These are phyloP conservation scores for Melipona bicolor DNA, from an alignment of 2,888 invertebrate genomes.

Conservation along the genomic window DNA sequence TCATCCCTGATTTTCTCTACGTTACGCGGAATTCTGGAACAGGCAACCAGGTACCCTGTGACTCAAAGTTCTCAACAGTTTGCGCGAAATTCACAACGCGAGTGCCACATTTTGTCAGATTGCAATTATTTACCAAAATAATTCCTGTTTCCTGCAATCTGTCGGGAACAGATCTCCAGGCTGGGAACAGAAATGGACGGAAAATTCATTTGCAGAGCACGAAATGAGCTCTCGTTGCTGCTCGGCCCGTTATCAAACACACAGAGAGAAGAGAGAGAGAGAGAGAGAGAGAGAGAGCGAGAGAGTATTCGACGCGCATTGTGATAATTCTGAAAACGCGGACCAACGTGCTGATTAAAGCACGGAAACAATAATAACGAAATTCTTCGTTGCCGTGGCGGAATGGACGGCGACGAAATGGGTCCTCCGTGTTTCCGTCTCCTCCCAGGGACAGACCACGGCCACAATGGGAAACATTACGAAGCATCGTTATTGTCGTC, in stretches of 20 bases:
- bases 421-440: slow-evolving; percentile 33
- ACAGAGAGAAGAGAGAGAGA: too few species aligned
- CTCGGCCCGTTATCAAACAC: too few species aligned
- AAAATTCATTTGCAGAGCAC: not conserved
- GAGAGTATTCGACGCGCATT: not conserved
- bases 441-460: slow-evolving; percentile 43
- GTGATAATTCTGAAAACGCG: slow-evolving; percentile 6
- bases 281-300: not conserved
- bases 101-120: not conserved
- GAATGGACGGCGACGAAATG: slow-evolving; percentile 17
- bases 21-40: too few species aligned
- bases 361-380: slow-evolving; percentile 42
- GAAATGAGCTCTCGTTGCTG: not conserved
- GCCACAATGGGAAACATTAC: slow-evolving; percentile 67
- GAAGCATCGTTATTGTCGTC: slow-evolving; percentile 68
- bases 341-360: slow-evolving; percentile 22
- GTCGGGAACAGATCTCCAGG: too few species aligned
- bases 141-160: not conserved
- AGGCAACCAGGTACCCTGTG: too few species aligned
- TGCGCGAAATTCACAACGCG: not conserved
- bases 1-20: too few species aligned
- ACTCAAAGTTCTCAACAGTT: not conserved
- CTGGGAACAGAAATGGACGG: not conserved
- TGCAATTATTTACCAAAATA: too few species aligned
- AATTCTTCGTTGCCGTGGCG: slow-evolving; percentile 34